phyloP scores from a whole-genome alignment of 2,113 vertebrate species.

The Chlamydotis undulata region DNA sequence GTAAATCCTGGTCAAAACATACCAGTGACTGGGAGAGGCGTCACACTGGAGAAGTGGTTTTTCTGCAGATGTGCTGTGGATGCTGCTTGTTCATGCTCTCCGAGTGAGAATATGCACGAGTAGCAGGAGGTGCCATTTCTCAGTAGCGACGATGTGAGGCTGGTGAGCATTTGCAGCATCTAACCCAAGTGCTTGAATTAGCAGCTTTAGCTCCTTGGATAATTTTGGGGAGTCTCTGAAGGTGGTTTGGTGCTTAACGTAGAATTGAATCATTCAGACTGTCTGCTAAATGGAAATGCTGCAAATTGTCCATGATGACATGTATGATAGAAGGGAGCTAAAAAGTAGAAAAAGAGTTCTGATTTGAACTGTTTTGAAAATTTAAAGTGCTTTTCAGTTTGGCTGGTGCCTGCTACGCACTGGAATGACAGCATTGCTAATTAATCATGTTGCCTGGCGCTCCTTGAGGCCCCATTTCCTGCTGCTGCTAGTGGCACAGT shows the following conservation, averaged over 20 bases:
- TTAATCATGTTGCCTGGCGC: neutral
- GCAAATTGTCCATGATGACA: neutral
- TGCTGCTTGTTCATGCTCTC: neutral
- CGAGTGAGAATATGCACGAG: neutral
- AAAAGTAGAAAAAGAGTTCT: neutral
- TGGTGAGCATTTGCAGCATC: neutral
- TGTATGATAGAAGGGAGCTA: neutral
- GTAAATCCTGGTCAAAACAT: neutral
- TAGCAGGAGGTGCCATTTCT: neutral
- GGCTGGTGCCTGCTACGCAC: neutral
- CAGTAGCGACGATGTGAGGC: neutral
- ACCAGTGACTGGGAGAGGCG: neutral
- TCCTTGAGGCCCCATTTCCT: neutral
- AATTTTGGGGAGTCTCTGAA: neutral
- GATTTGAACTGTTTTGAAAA: neutral
- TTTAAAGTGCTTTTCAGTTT: neutral
- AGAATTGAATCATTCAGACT: neutral
- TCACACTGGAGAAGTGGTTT: neutral
- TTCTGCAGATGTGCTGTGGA: neutral
- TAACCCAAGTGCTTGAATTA: neutral
- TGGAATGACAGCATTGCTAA: no score
- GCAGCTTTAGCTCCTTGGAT: accelerated
- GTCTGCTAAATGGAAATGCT: neutral
- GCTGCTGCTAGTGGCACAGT: neutral
- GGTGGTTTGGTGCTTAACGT: neutral